phyloP scores from a whole-genome alignment of 35 echinoderm and acorn worm species.

The Patiria miniata region DNA sequence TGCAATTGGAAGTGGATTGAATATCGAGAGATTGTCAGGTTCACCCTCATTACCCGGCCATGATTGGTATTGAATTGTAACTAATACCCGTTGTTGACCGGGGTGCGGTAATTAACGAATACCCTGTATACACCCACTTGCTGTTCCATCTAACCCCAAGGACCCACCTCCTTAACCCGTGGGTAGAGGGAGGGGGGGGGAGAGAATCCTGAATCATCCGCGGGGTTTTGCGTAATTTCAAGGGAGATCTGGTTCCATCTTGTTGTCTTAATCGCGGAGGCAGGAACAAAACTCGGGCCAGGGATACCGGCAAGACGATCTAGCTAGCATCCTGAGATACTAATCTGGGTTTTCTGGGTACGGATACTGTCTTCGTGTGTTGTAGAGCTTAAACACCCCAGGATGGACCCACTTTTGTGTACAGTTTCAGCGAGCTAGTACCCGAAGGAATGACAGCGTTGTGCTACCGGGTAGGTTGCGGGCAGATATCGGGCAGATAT shows the following conservation, averaged over 20 bases:
- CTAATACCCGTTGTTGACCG: slow-evolving; percentile 21
- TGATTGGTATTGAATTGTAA: slow-evolving; percentile 29
- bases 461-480: neutral
- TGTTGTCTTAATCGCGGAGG: slow-evolving; percentile 20
- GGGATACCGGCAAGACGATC: neutral
- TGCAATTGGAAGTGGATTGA: slow-evolving; percentile 2
- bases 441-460: neutral
- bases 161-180: too few relatives aligned
- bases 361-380: too few relatives aligned
- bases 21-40: neutral
- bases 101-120: neutral
- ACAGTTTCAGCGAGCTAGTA: too few relatives aligned
- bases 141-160: too few relatives aligned
- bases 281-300: slow-evolving; percentile 11
- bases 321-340: neutral
- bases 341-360: too few relatives aligned
- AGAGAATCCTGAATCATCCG: neutral
- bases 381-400: too few relatives aligned
- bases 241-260: neutral
- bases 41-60: neutral
- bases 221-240: slow-evolving; percentile 4
- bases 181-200: too few relatives aligned
- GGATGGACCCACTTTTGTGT: too few relatives aligned
- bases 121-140: neutral
- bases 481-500: neutral